Percentiles rank a stretch among this genome's conserved stretches.
Conservation (phyloP, 2,888 invertebrate genomes). For the Boloria euphrosyne region DNA sequence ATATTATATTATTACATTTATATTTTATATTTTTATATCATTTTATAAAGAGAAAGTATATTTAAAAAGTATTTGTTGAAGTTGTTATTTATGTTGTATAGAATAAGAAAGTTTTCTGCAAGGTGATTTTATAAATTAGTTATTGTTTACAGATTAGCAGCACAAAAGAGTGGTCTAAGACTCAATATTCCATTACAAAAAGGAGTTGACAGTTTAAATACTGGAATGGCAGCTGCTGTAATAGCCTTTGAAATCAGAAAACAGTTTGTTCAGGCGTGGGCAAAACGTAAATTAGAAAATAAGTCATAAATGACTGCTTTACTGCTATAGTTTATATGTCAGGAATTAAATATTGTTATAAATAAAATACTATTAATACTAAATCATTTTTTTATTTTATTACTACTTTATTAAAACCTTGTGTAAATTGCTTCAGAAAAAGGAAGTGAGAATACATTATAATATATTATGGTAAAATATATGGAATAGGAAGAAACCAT, state of each 20-base stretch:
- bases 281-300: conserved; percentile 53
- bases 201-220: conserved; percentile 92
- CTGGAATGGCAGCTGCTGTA: conserved; percentile 90
- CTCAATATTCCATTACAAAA: conserved; percentile 90
- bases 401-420: too few species aligned
- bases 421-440: too few species aligned
- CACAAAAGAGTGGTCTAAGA: conserved; percentile 81
- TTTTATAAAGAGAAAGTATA: too few species aligned
- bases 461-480: too few species aligned
- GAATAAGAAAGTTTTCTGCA: not conserved
- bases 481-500: too few species aligned
- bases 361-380: too few species aligned
- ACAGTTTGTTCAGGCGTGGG: conserved; percentile 78
- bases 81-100: too few species aligned
- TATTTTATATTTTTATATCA: too few species aligned
- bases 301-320: conserved; percentile 40
- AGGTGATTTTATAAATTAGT: not conserved
- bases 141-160: conserved; percentile 76
- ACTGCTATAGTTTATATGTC: not conserved
- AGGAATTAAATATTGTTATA: too few species aligned
- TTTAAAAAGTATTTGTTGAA: too few species aligned
- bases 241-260: conserved; percentile 92
- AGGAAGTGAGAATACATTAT: too few species aligned
- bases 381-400: too few species aligned
- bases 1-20: not conserved